phyloP scores from a whole-genome alignment of 2,888 invertebrate species.

The Dasypolia templi region DNA sequence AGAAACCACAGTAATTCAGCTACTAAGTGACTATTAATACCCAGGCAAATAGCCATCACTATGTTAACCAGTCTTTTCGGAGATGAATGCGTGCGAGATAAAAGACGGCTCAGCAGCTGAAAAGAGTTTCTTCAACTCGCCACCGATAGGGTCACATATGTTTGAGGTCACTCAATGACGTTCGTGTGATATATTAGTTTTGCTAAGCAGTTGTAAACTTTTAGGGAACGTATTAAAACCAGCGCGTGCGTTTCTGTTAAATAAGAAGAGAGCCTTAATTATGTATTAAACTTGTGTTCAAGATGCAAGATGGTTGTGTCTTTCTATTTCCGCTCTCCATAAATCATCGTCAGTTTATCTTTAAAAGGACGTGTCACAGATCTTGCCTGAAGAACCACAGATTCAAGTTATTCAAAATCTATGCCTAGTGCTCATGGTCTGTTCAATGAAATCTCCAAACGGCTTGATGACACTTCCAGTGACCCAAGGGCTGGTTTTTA shows the following conservation, averaged over 20 bases:
- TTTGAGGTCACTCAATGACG: constrained; percentile 25
- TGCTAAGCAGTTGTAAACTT: constrained; percentile 10
- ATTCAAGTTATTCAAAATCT: not conserved
- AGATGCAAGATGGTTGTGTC: too few species aligned
- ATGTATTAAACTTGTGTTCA: too few species aligned
- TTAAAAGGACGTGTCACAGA: too few species aligned
- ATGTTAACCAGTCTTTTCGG: constrained; percentile 22
- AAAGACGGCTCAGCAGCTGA: constrained; percentile 30
- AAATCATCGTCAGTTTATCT: too few species aligned
- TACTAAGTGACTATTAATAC: not conserved
- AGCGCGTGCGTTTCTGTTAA: too few species aligned
- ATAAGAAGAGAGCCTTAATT: too few species aligned
- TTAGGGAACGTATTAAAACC: not conserved
- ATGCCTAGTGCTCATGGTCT: not conserved
- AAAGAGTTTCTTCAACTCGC: constrained; percentile 35
- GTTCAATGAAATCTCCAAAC: not conserved
- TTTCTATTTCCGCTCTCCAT: too few species aligned
- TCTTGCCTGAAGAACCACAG: too few species aligned
- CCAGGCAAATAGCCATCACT: constrained; percentile 25
- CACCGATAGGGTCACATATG: constrained; percentile 11
- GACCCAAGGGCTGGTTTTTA: not conserved
- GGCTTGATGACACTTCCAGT: not conserved
- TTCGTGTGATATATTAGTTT: constrained; percentile 9
- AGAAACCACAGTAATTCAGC: not conserved
- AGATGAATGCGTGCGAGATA: constrained; percentile 26